Conservation (phyloP, 2,113 vertebrate genomes). For the Gallinago jamesoni region DNA sequence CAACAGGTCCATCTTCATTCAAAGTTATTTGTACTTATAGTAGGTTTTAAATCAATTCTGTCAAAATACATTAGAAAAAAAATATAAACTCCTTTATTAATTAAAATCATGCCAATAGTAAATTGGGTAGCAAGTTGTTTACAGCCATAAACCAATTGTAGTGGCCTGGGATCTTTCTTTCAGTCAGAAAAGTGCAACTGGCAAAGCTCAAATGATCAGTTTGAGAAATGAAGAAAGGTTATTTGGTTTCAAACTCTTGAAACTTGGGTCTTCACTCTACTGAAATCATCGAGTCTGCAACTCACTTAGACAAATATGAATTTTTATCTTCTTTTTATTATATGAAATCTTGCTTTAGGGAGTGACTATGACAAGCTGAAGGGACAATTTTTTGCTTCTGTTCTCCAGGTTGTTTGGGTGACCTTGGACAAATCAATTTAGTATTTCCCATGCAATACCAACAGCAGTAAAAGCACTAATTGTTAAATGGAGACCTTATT, state of each 20-base stretch:
- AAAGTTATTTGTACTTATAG: not conserved
- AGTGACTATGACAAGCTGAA: not conserved
- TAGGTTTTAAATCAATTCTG: not conserved
- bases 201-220: not conserved
- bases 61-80: not conserved
- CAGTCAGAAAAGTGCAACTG: not conserved
- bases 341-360: not conserved
- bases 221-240: not conserved
- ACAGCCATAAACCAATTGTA: not conserved
- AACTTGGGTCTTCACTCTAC: not conserved
- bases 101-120: not conserved
- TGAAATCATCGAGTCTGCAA: not conserved
- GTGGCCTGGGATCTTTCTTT: not conserved
- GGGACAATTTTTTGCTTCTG: not conserved
- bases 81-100: not conserved
- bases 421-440: not conserved
- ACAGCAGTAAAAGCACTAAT: not conserved
- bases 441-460: not conserved
- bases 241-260: not conserved
- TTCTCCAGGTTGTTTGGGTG: not conserved
- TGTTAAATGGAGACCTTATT: not conserved
- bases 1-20: not conserved
- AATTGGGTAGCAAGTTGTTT: not conserved
- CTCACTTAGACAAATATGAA: not conserved
- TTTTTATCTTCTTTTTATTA: not conserved